A percentile compares a stretch with the other conserved stretches of the same genome.
phyloP scores from a whole-genome alignment of 30 jellyfish, hydroid and myxozoan genomes.

The Pseudorhiza aurosa region DNA sequence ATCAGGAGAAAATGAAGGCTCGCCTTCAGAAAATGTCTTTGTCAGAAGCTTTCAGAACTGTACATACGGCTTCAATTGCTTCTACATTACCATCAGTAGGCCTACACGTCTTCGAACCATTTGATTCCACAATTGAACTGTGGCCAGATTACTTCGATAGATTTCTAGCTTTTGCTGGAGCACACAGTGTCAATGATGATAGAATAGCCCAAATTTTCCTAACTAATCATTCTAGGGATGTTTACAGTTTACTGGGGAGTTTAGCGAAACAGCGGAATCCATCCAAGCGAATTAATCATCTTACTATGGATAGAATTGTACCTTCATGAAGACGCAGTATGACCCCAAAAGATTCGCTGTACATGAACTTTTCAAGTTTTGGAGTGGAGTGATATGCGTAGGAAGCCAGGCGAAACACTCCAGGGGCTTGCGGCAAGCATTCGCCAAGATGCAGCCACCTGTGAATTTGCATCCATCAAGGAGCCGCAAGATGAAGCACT shows the following conservation, averaged over 20 bases:
- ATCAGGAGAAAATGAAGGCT: slow-evolving; percentile 8
- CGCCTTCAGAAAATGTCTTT: neutral
- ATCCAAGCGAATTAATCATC: slow-evolving; percentile 34
- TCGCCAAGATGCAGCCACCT: slow-evolving; percentile 62
- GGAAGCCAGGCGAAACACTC: slow-evolving; percentile 56
- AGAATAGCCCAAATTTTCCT: slow-evolving; percentile 42
- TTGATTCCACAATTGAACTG: slow-evolving; percentile 25
- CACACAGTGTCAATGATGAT: slow-evolving; percentile 25
- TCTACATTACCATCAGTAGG: slow-evolving; percentile 16
- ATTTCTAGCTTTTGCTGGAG: slow-evolving; percentile 20
- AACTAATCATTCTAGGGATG: slow-evolving; percentile 39
- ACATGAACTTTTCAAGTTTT: slow-evolving; percentile 50
- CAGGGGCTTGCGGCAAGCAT: slow-evolving; percentile 52
- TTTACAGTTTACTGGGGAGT: slow-evolving; percentile 29
- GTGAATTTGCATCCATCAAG: slow-evolving; percentile 45
- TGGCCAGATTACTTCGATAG: slow-evolving; percentile 40
- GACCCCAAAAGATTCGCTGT: slow-evolving; percentile 50
- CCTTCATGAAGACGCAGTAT: slow-evolving; percentile 21
- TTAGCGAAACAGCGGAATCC: slow-evolving; percentile 39
- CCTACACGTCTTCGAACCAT: slow-evolving; percentile 10
- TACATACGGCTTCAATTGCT: neutral
- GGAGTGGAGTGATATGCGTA: slow-evolving; percentile 28
- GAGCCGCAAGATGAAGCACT: slow-evolving; percentile 62
- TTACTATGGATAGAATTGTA: slow-evolving; percentile 41
- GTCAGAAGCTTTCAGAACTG: too few species aligned